Evolutionary conservation across 2,888 invertebrate species (phyloP), one percentile per base, ranked within the genome.

Genomic region (Noctuana brunneofusca): DNA sequence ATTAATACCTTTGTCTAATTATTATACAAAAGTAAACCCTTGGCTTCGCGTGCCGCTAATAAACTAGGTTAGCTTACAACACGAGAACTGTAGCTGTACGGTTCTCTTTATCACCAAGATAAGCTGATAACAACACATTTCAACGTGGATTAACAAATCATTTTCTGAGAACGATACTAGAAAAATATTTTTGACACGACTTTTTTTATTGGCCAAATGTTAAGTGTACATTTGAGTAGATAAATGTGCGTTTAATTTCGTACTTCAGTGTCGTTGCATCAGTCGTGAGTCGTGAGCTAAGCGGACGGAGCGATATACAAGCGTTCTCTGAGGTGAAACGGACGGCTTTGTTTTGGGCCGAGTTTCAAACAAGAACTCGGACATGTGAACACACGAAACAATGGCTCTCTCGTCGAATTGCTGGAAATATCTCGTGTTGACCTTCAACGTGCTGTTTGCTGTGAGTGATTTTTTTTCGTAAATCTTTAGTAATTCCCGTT

Each of bases 371-470:
- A 80, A 82, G 79, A 84, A 83, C 74, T 76, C 77, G 38, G 86
- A 81, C 76, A 89, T 89, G 89, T 89, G 87, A 89, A 83, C 79
- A 74, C 72, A 71, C 58, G 69, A 72, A 66, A 82, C 80, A 79
- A 92, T 92, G 92, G 87, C 85, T 68, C 75, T 91, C 65, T 89
- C 90, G 32, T 85, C 89, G 64, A 91, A 87, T 75, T 90, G 91
- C 74, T 91, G 91, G 89, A 90, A 91, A 82, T 91, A 91, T 79
- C 79, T 92, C 22, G 90, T 92, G 74, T 73, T 92, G 74, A 84
- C 84, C 69, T 92, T 88, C 81, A 91, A 92, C 69, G 77, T 89
- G 48, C 73, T 92, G 69, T 90, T 92, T 73, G 91, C 86, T 62
- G 92, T 92, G 71, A 91, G 92, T 88, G 75, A 63, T 74, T 73